Conservation (phyloP, 2,888 invertebrate species). For the Arrhopalites spinosus region DNA sequence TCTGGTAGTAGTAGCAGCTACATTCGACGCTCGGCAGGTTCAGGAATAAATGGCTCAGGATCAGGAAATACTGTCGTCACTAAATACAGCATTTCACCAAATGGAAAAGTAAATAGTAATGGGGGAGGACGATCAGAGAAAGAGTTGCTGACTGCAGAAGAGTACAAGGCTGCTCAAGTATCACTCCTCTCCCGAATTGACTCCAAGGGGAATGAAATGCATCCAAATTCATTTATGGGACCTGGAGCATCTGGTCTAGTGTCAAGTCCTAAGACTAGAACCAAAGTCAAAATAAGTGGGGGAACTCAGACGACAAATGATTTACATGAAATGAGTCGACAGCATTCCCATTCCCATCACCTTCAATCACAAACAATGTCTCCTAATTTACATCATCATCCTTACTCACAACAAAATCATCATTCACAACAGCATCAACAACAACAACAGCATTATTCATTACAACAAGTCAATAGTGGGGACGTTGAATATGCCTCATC, state of each 20-base stretch:
- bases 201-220: slow-evolving; percentile 44
- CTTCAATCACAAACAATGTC: slow-evolving; percentile 46
- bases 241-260: neutral
- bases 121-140: slow-evolving; percentile 38
- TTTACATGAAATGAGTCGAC: slow-evolving; percentile 52
- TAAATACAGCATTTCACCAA: slow-evolving; percentile 49
- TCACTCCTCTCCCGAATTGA: slow-evolving; percentile 41
- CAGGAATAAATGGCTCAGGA: slow-evolving; percentile 17
- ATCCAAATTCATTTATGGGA: slow-evolving; percentile 37
- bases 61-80: slow-evolving; percentile 30
- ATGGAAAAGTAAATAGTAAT: slow-evolving; percentile 39
- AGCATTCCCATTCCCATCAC: slow-evolving; percentile 39
- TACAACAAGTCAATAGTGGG: slow-evolving; percentile 1
- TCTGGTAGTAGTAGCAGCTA: slow-evolving; percentile 39
- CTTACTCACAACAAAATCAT: slow-evolving; percentile 65
- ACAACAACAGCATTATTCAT: slow-evolving; percentile 59
- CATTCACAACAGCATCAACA: slow-evolving; percentile 58
- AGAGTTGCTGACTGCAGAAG: slow-evolving; percentile 52
- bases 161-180: slow-evolving; percentile 51
- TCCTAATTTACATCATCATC: slow-evolving; percentile 35
- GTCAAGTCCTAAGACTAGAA: slow-evolving; percentile 55
- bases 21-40: slow-evolving; percentile 38
- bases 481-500: slow-evolving; percentile 38
- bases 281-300: slow-evolving; percentile 78
- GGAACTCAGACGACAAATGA: slow-evolving; percentile 81